These are phyloP conservation scores for Steinernema khuongi DNA, from an alignment of 1,140 invertebrate species.

Conservation along the genomic window DNA sequence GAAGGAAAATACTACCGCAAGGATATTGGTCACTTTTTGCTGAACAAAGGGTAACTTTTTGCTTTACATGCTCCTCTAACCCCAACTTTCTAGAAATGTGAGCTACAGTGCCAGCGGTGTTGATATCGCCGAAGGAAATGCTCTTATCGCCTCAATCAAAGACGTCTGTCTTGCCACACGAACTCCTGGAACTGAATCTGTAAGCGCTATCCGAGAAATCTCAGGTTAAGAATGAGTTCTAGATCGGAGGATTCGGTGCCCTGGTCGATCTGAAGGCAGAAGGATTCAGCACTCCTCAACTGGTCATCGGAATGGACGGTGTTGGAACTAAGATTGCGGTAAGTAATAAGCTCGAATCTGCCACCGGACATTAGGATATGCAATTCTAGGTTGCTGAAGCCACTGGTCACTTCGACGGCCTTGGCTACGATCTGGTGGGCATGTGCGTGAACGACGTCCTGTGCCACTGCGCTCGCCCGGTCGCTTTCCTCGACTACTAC, in stretches of 20 bases:
- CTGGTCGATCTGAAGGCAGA: constrained; percentile 73
- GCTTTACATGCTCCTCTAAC: constrained; percentile 19
- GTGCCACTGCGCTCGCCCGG: constrained; percentile 83
- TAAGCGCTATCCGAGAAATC: not conserved
- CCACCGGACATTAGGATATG: constrained; percentile 16
- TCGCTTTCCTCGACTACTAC: constrained; percentile 94
- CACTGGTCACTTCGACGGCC: constrained; percentile 72
- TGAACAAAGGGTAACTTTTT: not conserved
- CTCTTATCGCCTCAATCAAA: constrained; percentile 72
- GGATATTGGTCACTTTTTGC: constrained; percentile 74
- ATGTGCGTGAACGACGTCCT: constrained; percentile 96
- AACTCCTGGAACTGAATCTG: constrained; percentile 41
- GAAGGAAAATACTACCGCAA: constrained; percentile 76
- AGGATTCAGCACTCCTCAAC: constrained; percentile 72
- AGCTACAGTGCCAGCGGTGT: constrained; percentile 88
- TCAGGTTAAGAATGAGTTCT: constrained; percentile 25
- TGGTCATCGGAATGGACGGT: constrained; percentile 90
- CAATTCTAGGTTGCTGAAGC: constrained; percentile 72
- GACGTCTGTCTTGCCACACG: constrained; percentile 67
- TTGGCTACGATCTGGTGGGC: constrained; percentile 91
- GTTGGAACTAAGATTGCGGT: constrained; percentile 92
- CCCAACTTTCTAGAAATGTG: constrained; percentile 63
- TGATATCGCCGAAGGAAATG: constrained; percentile 82
- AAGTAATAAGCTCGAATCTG: constrained; percentile 41
- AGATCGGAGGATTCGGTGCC: constrained; percentile 85